Base-by-base conservation (phyloP, 2,888 invertebrate genomes). In the Meteorus colon region DNA sequence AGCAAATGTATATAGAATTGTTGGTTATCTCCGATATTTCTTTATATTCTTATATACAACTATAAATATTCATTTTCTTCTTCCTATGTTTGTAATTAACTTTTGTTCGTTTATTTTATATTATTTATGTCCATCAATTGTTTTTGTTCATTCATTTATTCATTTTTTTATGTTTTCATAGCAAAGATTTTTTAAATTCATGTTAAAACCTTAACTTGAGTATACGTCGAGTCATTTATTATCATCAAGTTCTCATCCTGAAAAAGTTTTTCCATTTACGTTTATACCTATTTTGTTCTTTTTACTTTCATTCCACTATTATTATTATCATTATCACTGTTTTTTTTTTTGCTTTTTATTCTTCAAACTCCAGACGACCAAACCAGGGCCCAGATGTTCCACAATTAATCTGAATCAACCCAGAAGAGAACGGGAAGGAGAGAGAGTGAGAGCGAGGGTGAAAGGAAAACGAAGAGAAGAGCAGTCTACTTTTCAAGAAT, bases 331-430 rank as follows among this genome's bases (percentile, higher is more conserved):
- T 55, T 34, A 27, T 34, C 10, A 29, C 10, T 34, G n/a, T 55
- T 41, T 27, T 24, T 60, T 29, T 41, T 6, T 14, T 60, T 19
- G 4, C 19, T 19, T 55, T 24, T 55, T 55, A 19, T 19, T 24
- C 55, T 55, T 8, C 10, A 55, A 55, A 55, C 55, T 55, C 19
- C 55, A 19, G 19, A 55, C 55, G 55, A 24, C 51, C 19, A 48
- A 70, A 31, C 24, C 31, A 63, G 63, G 41, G 62, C 63, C 55
- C 72, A 59, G 67, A n/a, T 67, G 67, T 67, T 74, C 41, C 41
- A 51, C 67, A 74, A 74, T 74, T 74, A 74, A 74, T 73, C 65
- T 73, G 73, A 73, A 73, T 73, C 73, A 55, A 31, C 59, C 37
- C 34, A 55, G 55, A 19, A 55, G 19, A 55, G 24, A 55, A n/a